Evolutionary conservation across 2,888 invertebrate species (phyloP).

Genomic region (Morpho helenor): DNA sequence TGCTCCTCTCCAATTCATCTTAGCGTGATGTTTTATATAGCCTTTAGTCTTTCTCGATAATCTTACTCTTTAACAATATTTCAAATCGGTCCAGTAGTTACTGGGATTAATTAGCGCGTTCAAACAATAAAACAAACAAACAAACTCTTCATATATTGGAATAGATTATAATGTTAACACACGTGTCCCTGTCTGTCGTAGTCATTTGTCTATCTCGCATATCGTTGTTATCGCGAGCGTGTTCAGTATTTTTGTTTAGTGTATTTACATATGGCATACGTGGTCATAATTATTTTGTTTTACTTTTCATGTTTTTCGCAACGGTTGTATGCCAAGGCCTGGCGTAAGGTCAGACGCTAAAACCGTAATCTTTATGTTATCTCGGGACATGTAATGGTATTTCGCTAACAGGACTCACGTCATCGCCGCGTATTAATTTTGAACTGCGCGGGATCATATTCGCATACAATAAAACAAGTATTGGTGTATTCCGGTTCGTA

Average conservation of each 20-base stretch:
- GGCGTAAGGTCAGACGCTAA: constrained; percentile 68
- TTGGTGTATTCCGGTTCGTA: constrained; percentile 16
- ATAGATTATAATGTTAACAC: too few relatives aligned
- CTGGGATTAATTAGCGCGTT: too few relatives aligned
- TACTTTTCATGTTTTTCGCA: constrained; percentile 59
- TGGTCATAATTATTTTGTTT: constrained; percentile 42
- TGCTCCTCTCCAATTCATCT: too few relatives aligned
- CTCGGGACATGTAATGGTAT: constrained; percentile 52
- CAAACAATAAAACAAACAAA: too few relatives aligned
- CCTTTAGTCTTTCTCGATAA: too few relatives aligned
- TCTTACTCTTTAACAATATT: too few relatives aligned
- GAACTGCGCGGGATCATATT: constrained; percentile 19
- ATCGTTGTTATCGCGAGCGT: background rate
- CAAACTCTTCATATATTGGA: too few relatives aligned
- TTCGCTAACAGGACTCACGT: constrained; percentile 43
- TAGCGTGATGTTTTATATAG: too few relatives aligned
- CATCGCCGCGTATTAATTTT: constrained; percentile 35
- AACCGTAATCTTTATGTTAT: constrained; percentile 75
- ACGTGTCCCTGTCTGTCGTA: too few relatives aligned
- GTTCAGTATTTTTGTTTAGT: background rate
- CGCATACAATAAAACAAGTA: constrained; percentile 13
- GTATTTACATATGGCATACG: constrained; percentile 22
- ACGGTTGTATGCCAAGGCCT: constrained; percentile 66
- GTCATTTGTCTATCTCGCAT: too few relatives aligned
- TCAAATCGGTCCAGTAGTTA: too few relatives aligned